Conservation (phyloP, 2,888 invertebrate species). For the Osmoderma eremita region DNA sequence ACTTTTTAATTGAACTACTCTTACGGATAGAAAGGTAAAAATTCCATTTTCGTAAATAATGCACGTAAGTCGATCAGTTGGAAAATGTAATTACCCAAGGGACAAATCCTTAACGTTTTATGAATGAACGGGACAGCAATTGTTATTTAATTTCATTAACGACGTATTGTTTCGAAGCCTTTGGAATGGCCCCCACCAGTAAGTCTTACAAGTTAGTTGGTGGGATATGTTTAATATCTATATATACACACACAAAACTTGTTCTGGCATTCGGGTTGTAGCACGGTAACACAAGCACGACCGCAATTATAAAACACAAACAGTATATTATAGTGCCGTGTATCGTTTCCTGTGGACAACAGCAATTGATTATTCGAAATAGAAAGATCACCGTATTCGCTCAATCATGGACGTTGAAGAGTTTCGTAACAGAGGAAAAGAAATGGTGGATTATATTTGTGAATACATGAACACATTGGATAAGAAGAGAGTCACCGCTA, state of each 20-base stretch:
- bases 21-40: too few species aligned
- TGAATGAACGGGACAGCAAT: constrained; percentile 1
- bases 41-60: too few species aligned
- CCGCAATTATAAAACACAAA: constrained; percentile 21
- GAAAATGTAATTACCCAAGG: too few species aligned
- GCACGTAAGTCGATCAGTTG: too few species aligned
- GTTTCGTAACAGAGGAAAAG: constrained; percentile 86
- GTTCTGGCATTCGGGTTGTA: constrained; percentile 20
- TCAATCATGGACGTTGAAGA: constrained; percentile 89
- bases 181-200: constrained; percentile 23
- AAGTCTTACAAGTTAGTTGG: constrained; percentile 21
- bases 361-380: neutral
- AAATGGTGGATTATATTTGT: constrained; percentile 97
- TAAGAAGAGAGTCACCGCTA: constrained; percentile 86
- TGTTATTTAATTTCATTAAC: constrained; percentile 30
- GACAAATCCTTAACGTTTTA: neutral
- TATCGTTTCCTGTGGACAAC: neutral
- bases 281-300: constrained; percentile 12
- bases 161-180: constrained; percentile 27
- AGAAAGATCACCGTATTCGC: too few species aligned
- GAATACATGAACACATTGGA: constrained; percentile 85
- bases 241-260: constrained; percentile 12
- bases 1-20: too few species aligned
- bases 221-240: constrained; percentile 29
- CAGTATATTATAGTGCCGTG: neutral